Evolutionary conservation across 2,888 invertebrate genomes (phyloP).

Genomic region (Nineta flava): DNA sequence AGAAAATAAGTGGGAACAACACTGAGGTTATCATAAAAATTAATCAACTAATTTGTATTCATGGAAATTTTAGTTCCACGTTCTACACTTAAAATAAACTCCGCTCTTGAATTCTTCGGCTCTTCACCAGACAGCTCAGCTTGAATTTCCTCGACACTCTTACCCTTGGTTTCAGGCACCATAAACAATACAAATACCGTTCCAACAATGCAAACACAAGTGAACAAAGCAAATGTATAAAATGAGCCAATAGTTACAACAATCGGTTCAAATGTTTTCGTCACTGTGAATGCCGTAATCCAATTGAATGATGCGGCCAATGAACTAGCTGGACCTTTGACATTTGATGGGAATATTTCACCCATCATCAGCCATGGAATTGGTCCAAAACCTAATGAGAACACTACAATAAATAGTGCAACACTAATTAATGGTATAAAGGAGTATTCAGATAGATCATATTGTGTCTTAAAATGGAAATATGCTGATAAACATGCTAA

Average conservation of each 20-base stretch:
- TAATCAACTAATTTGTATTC: too few relatives aligned
- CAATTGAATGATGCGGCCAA: constrained; percentile 53
- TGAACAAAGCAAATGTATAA: constrained; percentile 51
- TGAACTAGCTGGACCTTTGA: constrained; percentile 46
- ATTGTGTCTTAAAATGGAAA: constrained; percentile 21
- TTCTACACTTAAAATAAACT: background rate
- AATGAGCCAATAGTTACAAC: constrained; percentile 35
- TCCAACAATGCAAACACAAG: constrained; percentile 38
- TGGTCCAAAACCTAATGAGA: constrained; percentile 51
- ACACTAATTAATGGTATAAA: constrained; percentile 42
- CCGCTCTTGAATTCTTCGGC: background rate
- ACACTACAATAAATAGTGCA: constrained; percentile 39
- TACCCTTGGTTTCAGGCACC: constrained; percentile 53
- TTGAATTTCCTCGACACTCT: constrained; percentile 37
- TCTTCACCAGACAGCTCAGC: constrained; percentile 31
- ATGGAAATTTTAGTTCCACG: constrained; percentile 2
- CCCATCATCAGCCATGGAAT: constrained; percentile 57
- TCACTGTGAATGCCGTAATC: constrained; percentile 47
- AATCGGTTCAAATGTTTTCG: constrained; percentile 45
- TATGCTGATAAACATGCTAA: constrained; percentile 28
- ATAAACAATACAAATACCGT: constrained; percentile 44
- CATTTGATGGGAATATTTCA: constrained; percentile 47
- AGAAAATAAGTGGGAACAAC: too few relatives aligned
- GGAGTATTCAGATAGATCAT: constrained; percentile 16
- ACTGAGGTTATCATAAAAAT: too few relatives aligned